Base-by-base conservation (phyloP, 53 echinoderm and acorn worm genomes). In the Echinarachnius parma region DNA sequence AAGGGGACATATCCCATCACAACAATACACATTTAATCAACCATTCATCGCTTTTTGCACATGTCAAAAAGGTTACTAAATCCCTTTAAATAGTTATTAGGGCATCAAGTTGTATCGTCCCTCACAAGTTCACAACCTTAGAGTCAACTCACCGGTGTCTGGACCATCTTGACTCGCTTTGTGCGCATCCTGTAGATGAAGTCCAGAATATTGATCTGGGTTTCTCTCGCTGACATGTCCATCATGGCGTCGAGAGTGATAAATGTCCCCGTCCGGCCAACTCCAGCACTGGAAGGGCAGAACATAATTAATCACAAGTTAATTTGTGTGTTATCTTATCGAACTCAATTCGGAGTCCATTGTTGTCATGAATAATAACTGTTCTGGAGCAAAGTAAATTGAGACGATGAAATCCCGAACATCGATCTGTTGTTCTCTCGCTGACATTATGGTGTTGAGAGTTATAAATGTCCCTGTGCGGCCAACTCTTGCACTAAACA, bases 401-500 rank as follows among this genome's bases (percentile, higher is more conserved):
- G n/a, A n/a, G n/a, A n/a, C n/a, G 42, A 92, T 82, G 76, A 92
- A 92, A 21, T 87, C 88, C 27, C 77, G 81, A 29, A 92, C 76
- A 60, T 88, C 78, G 36, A 87, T 55, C 47, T 81, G 81, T 39
- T 76, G 78, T 30, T 88, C 87, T 28, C 84, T 72, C 7, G 81
- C 74, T 1, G 88, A 78, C 92, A 83, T 87, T 88, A 92, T 88
- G 28, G 92, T 39, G 60, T 84, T 84, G 0, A 92, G 53, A 4
- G 87, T 80, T 30, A 92, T 88, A 54, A 81, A 86, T 15, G 92
- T 92, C 11, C 92, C 92, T 14, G 92, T 92, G 2, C 92, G 81
- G 10, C 92, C 92, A n/a, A 92, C 88, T 20, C 92, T 88, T 22
- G 92, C 92, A 80, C 92, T 92, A n/a, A n/a, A n/a, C n/a, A n/a